These are phyloP conservation scores for Lampris megalopsis DNA, from an alignment of 2,113 vertebrate genomes.

Conservation along the genomic window DNA sequence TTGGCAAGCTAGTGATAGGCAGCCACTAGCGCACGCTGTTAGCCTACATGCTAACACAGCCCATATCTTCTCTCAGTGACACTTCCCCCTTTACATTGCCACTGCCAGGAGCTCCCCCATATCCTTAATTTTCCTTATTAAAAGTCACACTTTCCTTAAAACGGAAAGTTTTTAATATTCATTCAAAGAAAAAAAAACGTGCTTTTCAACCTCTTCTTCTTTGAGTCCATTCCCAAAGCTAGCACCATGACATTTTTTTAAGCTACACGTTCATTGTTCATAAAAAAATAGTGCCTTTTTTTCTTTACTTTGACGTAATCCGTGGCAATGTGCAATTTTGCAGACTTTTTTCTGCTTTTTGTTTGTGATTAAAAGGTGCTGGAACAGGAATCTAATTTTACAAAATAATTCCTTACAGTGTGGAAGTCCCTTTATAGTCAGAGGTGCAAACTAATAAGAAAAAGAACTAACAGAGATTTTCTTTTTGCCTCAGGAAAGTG, in stretches of 20 bases:
- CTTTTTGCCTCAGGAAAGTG: conserved; percentile 77
- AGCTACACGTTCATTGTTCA: conserved; percentile 88
- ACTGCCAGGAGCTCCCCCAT: conserved; percentile 80
- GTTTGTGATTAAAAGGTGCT: conserved; percentile 89
- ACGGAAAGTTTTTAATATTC: conserved; percentile 86
- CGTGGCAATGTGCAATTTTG: conserved; percentile 89
- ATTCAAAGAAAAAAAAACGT: conserved; percentile 83
- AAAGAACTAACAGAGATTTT: conserved; percentile 80
- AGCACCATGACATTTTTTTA: conserved; percentile 88
- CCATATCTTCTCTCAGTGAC: conserved; percentile 75
- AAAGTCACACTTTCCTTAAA: conserved; percentile 88
- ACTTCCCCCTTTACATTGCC: conserved; percentile 81
- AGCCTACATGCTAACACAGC: conserved; percentile 68
- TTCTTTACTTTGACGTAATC: conserved; percentile 89
- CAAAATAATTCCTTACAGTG: conserved; percentile 89
- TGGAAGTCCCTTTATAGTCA: conserved; percentile 88
- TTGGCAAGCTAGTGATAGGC: conserved; percentile 65
- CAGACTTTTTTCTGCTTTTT: conserved; percentile 85
- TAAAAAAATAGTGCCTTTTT: conserved; percentile 90
- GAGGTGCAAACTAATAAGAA: conserved; percentile 87
- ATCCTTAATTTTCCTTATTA: conserved; percentile 74
- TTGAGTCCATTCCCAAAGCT: conserved; percentile 86
- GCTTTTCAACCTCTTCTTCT: conserved; percentile 83
- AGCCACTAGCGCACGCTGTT: conserved; percentile 64
- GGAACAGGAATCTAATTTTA: conserved; percentile 89